Percentiles rank a stretch among this genome's conserved stretches.
phyloP scores from a whole-genome alignment of 2,797 vertebrate genomes.

The Rhadinocentrus ornatus region DNA sequence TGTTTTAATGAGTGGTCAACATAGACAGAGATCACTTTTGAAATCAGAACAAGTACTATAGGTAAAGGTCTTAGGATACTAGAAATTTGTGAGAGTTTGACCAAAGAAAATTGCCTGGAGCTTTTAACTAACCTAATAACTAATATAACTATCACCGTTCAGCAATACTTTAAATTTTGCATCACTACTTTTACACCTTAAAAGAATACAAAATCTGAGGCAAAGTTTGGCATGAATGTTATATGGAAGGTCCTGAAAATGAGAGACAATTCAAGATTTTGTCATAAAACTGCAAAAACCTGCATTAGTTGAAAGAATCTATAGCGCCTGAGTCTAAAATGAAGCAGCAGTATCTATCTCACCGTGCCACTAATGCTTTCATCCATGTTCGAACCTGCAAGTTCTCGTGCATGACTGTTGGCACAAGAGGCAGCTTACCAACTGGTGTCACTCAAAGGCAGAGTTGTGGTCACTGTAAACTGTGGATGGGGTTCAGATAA shows the following conservation, averaged over 20 bases:
- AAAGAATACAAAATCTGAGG: background rate
- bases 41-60: background rate
- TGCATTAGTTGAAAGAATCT: background rate
- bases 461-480: constrained; percentile 1
- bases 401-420: constrained; percentile 13
- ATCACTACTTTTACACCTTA: background rate
- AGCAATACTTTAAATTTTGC: background rate
- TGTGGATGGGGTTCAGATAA: constrained; percentile 19
- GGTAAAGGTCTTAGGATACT: background rate
- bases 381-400: constrained; percentile 20
- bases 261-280: background rate
- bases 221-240: background rate
- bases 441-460: constrained; percentile 24
- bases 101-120: no score
- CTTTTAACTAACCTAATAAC: background rate
- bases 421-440: constrained; percentile 35
- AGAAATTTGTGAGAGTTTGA: background rate
- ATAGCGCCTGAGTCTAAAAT: constrained; percentile 20
- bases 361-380: background rate
- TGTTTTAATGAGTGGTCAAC: background rate
- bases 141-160: background rate
- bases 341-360: constrained; percentile 11
- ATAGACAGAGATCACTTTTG: background rate
- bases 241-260: background rate
- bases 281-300: background rate